phyloP scores from a whole-genome alignment of 2,888 invertebrate genomes.

The Agrilus cyanescens region DNA sequence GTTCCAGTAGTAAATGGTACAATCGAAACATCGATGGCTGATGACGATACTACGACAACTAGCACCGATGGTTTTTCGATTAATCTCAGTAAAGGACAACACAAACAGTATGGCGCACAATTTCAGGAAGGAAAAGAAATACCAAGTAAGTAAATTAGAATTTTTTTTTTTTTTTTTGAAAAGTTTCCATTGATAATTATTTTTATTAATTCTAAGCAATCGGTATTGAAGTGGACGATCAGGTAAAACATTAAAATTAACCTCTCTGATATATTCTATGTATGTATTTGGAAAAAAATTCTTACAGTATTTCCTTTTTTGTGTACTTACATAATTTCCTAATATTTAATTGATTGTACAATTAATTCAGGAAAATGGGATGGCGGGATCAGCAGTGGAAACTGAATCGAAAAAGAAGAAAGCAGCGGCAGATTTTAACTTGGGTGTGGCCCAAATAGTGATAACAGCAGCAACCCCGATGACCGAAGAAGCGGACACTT shows the following conservation, averaged over 20 bases:
- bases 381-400: background rate
- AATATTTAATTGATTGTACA: no score
- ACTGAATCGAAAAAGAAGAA: background rate
- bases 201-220: constrained; percentile 3
- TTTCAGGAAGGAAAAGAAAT: constrained; percentile 36
- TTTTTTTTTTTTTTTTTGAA: constrained; percentile 21
- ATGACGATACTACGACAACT: background rate
- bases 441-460: constrained; percentile 81
- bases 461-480: constrained; percentile 91
- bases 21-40: constrained; percentile 9
- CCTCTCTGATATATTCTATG: no score
- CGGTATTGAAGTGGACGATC: constrained; percentile 1
- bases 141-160: constrained; percentile 19
- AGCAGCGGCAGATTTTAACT: constrained; percentile 41
- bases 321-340: no score
- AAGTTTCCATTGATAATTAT: constrained; percentile 11
- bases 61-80: constrained; percentile 47
- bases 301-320: background rate
- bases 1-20: constrained; percentile 5
- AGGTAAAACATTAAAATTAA: no score
- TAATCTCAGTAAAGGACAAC: constrained; percentile 58
- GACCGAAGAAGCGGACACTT: constrained; percentile 73
- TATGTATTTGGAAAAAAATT: no score
- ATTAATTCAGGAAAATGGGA: no score
- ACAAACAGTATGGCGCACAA: constrained; percentile 62